Conservation (phyloP, 1,140 invertebrate species). For the Rhagoletis pomonella region DNA sequence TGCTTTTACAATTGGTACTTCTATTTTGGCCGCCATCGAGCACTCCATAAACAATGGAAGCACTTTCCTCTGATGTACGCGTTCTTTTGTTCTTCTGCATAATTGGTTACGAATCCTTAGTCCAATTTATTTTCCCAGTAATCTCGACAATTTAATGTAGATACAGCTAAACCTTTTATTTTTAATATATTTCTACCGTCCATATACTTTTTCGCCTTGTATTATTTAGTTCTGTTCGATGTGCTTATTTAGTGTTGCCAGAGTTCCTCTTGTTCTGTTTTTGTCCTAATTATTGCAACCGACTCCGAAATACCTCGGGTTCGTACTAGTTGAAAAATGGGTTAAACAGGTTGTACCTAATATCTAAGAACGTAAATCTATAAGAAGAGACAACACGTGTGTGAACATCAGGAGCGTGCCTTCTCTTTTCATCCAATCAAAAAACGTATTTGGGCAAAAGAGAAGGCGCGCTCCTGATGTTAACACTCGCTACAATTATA, state of each 20-base stretch:
- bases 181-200: background rate
- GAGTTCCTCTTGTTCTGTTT: background rate
- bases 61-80: background rate
- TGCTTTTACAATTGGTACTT: background rate
- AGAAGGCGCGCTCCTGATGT: too few species aligned
- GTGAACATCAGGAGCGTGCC: too few species aligned
- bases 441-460: too few species aligned
- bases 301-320: too few species aligned
- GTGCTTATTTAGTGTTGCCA: slow-evolving; percentile 27
- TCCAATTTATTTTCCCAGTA: background rate
- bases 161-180: background rate
- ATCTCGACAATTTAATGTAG: background rate
- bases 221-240: background rate
- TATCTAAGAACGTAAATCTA: too few species aligned
- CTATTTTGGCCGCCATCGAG: background rate
- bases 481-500: too few species aligned
- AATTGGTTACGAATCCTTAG: background rate
- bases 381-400: too few species aligned
- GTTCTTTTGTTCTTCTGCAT: slow-evolving; percentile 21
- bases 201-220: background rate
- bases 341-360: too few species aligned
- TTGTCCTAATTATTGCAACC: too few species aligned
- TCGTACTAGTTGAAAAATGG: too few species aligned
- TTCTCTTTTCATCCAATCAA: too few species aligned
- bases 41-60: background rate